A percentile compares a stretch with the other conserved stretches of the same genome.
phyloP scores from a whole-genome alignment of 2,888 invertebrate species.

The Xestia ashworthii region DNA sequence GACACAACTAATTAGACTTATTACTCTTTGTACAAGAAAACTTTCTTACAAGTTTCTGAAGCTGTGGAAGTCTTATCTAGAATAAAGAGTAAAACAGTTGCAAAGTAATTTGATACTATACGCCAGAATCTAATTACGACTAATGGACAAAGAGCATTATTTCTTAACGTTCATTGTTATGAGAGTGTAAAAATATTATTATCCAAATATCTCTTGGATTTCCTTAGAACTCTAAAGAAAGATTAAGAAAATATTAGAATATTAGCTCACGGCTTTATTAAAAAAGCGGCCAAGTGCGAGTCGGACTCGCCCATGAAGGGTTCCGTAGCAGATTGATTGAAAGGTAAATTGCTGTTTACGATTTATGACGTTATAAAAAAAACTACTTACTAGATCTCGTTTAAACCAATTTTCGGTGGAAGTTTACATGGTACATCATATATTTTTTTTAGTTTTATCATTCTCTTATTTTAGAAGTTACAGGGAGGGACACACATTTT shows the following conservation, averaged over 20 bases:
- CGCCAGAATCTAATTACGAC: conserved; percentile 58
- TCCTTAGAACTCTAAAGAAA: conserved; percentile 20
- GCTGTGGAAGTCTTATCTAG: conserved; percentile 30
- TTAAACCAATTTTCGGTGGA: no score
- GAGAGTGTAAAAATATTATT: conserved; percentile 42
- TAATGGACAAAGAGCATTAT: conserved; percentile 62
- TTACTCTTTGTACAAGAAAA: conserved; percentile 50
- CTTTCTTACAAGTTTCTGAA: conserved; percentile 46
- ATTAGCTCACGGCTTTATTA: conserved; percentile 24
- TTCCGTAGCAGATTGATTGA: no score
- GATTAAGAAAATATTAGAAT: conserved; percentile 6
- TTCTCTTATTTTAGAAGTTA: no score
- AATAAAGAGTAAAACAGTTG: conserved; percentile 36
- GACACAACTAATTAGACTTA: conserved; percentile 48
- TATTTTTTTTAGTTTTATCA: no score
- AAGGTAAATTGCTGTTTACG: no score
- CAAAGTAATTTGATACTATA: conserved; percentile 50
- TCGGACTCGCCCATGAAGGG: no score
- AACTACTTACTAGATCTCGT: no score
- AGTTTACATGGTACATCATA: no score
- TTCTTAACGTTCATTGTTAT: conserved; percentile 45
- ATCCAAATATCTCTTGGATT: conserved; percentile 31
- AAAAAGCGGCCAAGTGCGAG: no score
- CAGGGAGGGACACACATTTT: no score
- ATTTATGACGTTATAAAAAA: no score